These are phyloP conservation scores for Myzus persicae DNA, from an alignment of 1,140 invertebrate species.

Conservation along the genomic window DNA sequence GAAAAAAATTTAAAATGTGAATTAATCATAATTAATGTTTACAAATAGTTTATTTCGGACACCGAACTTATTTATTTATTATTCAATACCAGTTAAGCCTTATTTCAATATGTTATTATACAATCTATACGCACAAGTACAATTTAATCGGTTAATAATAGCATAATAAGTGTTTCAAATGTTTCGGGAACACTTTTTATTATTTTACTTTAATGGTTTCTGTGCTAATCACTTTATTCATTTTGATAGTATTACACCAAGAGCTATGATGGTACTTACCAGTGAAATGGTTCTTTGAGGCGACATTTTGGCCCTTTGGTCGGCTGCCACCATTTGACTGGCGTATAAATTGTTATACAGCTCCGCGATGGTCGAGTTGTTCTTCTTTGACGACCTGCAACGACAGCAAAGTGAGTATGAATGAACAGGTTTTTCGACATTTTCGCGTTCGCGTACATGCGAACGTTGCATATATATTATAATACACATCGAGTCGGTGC, in stretches of 20 bases:
- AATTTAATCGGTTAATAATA: neutral
- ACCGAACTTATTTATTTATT: neutral
- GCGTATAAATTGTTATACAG: slow-evolving; percentile 49
- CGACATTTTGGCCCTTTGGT: slow-evolving; percentile 53
- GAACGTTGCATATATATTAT: neutral
- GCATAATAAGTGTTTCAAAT: neutral
- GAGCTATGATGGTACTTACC: slow-evolving; percentile 59
- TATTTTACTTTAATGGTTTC: neutral
- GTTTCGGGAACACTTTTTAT: neutral
- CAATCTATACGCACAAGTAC: neutral
- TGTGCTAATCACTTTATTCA: neutral
- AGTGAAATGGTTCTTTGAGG: slow-evolving; percentile 62
- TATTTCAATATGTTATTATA: neutral
- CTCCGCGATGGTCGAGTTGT: slow-evolving; percentile 49
- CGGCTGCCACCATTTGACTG: slow-evolving; percentile 52
- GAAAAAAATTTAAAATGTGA: neutral
- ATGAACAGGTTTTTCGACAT: slow-evolving; percentile 50
- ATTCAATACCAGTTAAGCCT: neutral
- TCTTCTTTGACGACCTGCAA: slow-evolving; percentile 55
- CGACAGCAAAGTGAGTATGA: slow-evolving; percentile 10
- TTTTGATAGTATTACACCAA: neutral
- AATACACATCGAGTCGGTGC: neutral
- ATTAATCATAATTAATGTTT: neutral
- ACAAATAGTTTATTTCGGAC: neutral
- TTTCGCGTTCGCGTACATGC: neutral